These are phyloP conservation scores for Pandemis heparana DNA, from an alignment of 2,888 invertebrate species.

Conservation along the genomic window DNA sequence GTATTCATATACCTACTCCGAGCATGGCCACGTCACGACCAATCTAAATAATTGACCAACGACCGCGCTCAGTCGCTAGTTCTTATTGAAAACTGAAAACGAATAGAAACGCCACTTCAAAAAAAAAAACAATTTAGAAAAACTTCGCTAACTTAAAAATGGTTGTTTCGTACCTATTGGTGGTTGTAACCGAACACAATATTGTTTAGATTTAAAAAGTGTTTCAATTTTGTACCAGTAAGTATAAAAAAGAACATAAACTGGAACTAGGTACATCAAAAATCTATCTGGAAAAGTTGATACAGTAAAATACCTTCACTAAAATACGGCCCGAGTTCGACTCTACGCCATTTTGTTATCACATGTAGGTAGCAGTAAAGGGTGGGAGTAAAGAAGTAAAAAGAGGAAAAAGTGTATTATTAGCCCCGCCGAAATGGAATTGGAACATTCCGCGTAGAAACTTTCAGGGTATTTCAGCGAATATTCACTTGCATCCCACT, in stretches of 20 bases:
- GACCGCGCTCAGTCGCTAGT: constrained; percentile 73
- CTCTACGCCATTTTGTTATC: constrained; percentile 68
- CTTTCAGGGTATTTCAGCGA: constrained; percentile 66
- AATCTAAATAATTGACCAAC: constrained; percentile 86
- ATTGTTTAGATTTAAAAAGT: neutral
- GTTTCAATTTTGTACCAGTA: neutral
- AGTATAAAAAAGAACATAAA: neutral
- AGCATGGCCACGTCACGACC: constrained; percentile 70
- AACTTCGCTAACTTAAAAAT: neutral
- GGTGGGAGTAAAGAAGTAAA: constrained; percentile 84
- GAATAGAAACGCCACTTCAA: constrained; percentile 56
- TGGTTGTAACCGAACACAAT: neutral
- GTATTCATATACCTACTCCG: constrained; percentile 51
- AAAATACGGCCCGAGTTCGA: constrained; percentile 46
- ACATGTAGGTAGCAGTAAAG: constrained; percentile 79
- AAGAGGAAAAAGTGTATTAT: constrained; percentile 85
- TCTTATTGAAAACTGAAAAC: constrained; percentile 58
- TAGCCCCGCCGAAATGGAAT: constrained; percentile 86
- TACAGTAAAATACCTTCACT: constrained; percentile 21
- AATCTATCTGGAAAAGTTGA: constrained; percentile 18
- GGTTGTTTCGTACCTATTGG: neutral
- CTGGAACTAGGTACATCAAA: neutral
- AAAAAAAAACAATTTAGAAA: neutral
- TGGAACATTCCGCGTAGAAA: constrained; percentile 81
- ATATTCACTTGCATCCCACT: constrained; percentile 76